A percentile compares a stretch with the other conserved stretches of the same genome.
These are phyloP conservation scores for Drosophila multiciliata DNA, from an alignment of 2,888 invertebrate species.

Conservation along the genomic window DNA sequence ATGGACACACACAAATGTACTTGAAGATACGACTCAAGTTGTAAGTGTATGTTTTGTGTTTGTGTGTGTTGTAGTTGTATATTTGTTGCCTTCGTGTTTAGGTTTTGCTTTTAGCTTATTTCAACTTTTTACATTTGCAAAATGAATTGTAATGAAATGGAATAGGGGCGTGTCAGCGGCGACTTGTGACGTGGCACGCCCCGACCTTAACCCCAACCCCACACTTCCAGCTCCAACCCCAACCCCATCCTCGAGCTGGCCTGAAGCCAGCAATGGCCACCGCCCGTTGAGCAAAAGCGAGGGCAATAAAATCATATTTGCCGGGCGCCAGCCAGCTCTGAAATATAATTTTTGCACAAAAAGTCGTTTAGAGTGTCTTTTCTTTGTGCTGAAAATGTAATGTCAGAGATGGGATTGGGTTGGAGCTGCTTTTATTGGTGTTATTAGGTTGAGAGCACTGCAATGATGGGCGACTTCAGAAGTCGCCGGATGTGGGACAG, in stretches of 20 bases:
- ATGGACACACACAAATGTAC: constrained; percentile 24
- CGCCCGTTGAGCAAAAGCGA: constrained; percentile 43
- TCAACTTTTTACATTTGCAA: constrained; percentile 80
- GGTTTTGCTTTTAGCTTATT: constrained; percentile 48
- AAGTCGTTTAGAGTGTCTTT: constrained; percentile 68
- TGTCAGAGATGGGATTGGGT: constrained; percentile 6
- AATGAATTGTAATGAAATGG: constrained; percentile 77
- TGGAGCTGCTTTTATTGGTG: constrained; percentile 70
- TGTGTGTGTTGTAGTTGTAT: constrained; percentile 20
- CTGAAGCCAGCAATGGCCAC: constrained; percentile 42
- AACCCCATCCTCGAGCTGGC: constrained; percentile 9
- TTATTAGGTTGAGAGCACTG: constrained; percentile 80
- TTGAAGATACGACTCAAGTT: constrained; percentile 35
- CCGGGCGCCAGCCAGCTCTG: constrained; percentile 84
- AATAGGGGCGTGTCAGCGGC: constrained; percentile 40
- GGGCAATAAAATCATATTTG: constrained; percentile 82
- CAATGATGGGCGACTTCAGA: constrained; percentile 59
- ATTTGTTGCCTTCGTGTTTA: constrained; percentile 21
- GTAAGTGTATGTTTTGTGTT: constrained; percentile 1
- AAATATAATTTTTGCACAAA: constrained; percentile 76
- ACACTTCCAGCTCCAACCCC: not conserved
- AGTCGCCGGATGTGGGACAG: constrained; percentile 56
- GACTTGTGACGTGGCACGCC: constrained; percentile 36
- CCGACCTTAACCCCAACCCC: constrained; percentile 11
- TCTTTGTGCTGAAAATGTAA: constrained; percentile 12